Evolutionary conservation across 1,140 invertebrate species (phyloP), one percentile per base, ranked within the genome.

Genomic region (Campoletis sonorensis): DNA sequence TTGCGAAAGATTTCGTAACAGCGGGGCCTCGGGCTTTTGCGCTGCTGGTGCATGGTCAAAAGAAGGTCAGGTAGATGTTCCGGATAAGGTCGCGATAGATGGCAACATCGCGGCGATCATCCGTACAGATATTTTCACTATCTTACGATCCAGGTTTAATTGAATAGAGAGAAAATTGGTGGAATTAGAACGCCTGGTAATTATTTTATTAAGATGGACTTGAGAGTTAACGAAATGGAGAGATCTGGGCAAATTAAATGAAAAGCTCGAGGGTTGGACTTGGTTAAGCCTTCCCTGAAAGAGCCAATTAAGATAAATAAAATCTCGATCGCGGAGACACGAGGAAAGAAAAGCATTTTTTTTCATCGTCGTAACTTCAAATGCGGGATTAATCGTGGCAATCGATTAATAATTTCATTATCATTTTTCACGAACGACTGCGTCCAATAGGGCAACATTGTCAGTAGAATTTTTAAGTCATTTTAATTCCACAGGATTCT

Each of bases 151-250:
- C 23, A 21, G 40, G 61, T 40, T 77, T 71, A 82, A 84, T 79
- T 78, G 70, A 81, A 71, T 80, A 73, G 79, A 16, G 73, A 81
- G 84, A 80, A 85, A 83, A 84, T 86, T 83, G 77, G 40, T 79
- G 71, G 26, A 26, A 21, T 77, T 27, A 23, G 70, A 37, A 70
- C 33, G 15, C 73, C 18, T n/a, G 51, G 70, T 83, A 85, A 88
- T 88, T 88, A 86, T 89, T 90, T 86, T 83, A 87, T 87, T 88
- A 86, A 84, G 23, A 27, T 7, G 23, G 10, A 30, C 61, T 67
- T 27, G 8, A 0, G 78, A 68, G 49, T 21, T 51, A 61, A 79
- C 77, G 79, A 76, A 77, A 81, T 76, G 82, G 30, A 61, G 58
- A 78, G 80, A 85, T 85, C 85, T 79, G 71, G 61, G 18, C 10